These are phyloP conservation scores for Cyphomyrmex costatus DNA, from an alignment of 1,140 invertebrate species.

Conservation along the genomic window DNA sequence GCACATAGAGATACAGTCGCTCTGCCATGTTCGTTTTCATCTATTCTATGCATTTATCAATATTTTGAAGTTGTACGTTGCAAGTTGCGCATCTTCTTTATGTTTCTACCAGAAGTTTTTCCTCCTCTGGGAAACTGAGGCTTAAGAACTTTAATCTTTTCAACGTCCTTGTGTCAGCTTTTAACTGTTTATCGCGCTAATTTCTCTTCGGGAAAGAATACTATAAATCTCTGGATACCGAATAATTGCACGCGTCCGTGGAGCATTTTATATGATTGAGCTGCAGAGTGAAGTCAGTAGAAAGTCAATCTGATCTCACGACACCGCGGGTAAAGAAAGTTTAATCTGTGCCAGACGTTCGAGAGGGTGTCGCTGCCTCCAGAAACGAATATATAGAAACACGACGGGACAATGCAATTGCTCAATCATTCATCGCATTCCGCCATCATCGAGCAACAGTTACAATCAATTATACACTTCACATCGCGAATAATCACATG, in stretches of 20 bases:
- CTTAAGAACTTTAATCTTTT: constrained; percentile 16
- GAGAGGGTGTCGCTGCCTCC: constrained; percentile 48
- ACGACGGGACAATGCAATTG: constrained; percentile 68
- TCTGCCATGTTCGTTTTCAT: not conserved
- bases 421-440: constrained; percentile 67
- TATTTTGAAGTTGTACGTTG: not conserved
- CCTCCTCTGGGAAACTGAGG: not conserved
- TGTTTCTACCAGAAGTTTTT: not conserved
- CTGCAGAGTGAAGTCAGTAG: constrained; percentile 33
- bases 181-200: constrained; percentile 19
- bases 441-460: constrained; percentile 71
- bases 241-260: constrained; percentile 32
- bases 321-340: constrained; percentile 40
- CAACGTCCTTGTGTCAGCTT: not conserved
- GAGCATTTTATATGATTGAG: constrained; percentile 40
- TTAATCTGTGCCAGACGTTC: constrained; percentile 47
- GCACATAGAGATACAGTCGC: not conserved
- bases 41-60: not conserved
- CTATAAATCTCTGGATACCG: not conserved
- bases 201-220: constrained; percentile 26
- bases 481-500: constrained; percentile 32
- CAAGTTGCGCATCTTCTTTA: not conserved
- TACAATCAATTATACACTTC: constrained; percentile 71
- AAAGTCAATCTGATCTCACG: constrained; percentile 61
- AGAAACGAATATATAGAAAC: constrained; percentile 31